Base-by-base conservation (phyloP, 2,888 invertebrate species). In the Phalera bucephala region DNA sequence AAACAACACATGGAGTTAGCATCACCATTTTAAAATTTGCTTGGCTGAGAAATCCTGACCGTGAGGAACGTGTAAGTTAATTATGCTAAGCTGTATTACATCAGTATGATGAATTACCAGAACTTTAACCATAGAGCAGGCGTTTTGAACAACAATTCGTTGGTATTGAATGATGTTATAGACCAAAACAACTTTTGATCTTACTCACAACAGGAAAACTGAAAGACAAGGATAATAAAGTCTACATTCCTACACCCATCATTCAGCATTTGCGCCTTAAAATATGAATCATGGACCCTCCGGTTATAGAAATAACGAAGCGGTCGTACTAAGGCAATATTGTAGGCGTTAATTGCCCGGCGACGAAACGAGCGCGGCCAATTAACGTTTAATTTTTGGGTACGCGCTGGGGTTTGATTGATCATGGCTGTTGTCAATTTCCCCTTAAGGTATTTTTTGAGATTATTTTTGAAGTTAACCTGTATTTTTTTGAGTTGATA, bases 341-440 rank as follows among this genome's bases (percentile, higher is more conserved):
- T 29, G 14, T 33, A 11, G 17, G 20, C 37, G 28, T 22, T 38
- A 33, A 31, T 48, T 36, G 49, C 27, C 36, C 37, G 22, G 22
- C 28, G n/a, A 26, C 41, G n/a, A 36, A 29, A 29, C 5, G 23
- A 25, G 25, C 9, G 12, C 25, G 5, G n/a, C 7, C 37, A 21
- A 44, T 39, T 35, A 37, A 15, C 9, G 13, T 6, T 2, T 2
- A 26, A 15, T 33, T 30, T 30, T 37, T 7, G 15, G 31, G 26
- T 26, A 36, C 33, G 31, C 33, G 10, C 26, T 15, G 9, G 22
- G 35, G 31, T 19, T 33, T 33, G 23, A 28, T 17, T 40, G 30
- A 40, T 29, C 33, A 36, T 11, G 33, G 20, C 10, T 25, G 29
- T 25, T 30, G 29, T 33, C 28, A 29, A 32, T 27, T 9, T 8